Base-by-base conservation (phyloP, 2,113 vertebrate species). In the Herpetotheres cachinnans region DNA sequence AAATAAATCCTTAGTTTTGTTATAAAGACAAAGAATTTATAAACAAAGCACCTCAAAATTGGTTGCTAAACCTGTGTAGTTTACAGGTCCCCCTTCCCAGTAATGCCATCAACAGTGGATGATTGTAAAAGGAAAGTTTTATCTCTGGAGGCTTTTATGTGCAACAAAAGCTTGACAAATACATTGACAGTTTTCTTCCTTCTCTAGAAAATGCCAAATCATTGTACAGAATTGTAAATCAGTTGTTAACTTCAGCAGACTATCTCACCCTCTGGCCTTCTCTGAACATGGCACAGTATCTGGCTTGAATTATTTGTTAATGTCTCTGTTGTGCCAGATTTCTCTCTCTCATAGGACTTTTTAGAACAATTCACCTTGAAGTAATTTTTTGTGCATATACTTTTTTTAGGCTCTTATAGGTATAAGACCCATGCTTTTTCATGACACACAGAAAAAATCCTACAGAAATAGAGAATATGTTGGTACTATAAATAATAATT, bases 401-500 rank as follows among this genome's bases (percentile, higher is more conserved):
- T 20, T 54, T 85, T 77, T 78, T 59, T 20, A 65, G 58, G 27
- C 15, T 67, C 78, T 87, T 73, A 6, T 72, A 77, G 85, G 8
- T 3, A 29, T 69, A 32, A 0, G 0, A n/a, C 61, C 46, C 5
- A 12, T 70, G 49, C 62, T 88, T 85, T 66, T 49, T 22, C 1
- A 2, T 86, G 56, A 38, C 46, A 47, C 29, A 25, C 18, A 58
- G 15, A 34, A 86, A 63, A 89, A 77, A 26, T 42, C 13, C 22
- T 62, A 24, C 34, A 66, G 78, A 80, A 88, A 77, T 71, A 40
- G 54, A 29, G 34, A 76, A 7, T 61, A 10, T 32, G 11, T 81
- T 59, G 76, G 58, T 70, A n/a, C 32, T 86, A 10, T 44, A 67
- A 92, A 54, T 77, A 83, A 19, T 58, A 83, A 47, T 56, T 32